Percentiles rank a stretch among this genome's conserved stretches.
Conservation (phyloP, 2,797 vertebrate species). For the Enteromius argenteus region DNA sequence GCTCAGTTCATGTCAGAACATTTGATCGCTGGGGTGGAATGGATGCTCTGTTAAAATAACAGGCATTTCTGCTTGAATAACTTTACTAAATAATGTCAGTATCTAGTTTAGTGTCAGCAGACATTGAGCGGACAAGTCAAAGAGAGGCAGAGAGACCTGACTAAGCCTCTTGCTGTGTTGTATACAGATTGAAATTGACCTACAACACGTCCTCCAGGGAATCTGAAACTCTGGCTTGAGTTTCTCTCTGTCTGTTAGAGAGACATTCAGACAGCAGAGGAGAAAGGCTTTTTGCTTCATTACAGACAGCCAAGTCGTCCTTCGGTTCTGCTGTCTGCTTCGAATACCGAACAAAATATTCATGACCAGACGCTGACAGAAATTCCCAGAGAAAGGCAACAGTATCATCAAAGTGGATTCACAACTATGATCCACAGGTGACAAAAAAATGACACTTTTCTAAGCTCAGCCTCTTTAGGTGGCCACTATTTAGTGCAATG, state of each 20-base stretch:
- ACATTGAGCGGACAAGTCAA: constrained; percentile 21
- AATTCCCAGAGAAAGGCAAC: not conserved
- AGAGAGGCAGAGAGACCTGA: constrained; percentile 19
- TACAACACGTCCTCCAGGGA: constrained; percentile 44
- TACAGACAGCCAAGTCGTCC: not conserved
- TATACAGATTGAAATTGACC: constrained; percentile 48
- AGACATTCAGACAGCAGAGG: constrained; percentile 11
- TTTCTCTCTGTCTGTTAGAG: constrained; percentile 47
- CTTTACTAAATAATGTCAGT: not conserved
- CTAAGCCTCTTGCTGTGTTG: constrained; percentile 6
- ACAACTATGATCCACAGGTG: not conserved
- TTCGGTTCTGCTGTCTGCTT: not conserved
- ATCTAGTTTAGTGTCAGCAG: constrained; percentile 23
- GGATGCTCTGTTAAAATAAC: constrained; percentile 29
- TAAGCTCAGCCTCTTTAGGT: not conserved
- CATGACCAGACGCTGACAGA: not conserved
- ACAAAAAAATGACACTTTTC: not conserved
- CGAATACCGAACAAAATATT: not conserved
- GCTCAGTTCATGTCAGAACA: constrained; percentile 28
- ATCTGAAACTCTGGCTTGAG: constrained; percentile 54
- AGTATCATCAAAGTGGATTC: not conserved
- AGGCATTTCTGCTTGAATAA: constrained; percentile 28
- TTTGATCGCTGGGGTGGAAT: not conserved
- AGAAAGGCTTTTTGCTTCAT: constrained; percentile 10
- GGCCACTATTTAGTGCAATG: not conserved